phyloP scores from a whole-genome alignment of 2,888 invertebrate species.

The Baccha elongata region DNA sequence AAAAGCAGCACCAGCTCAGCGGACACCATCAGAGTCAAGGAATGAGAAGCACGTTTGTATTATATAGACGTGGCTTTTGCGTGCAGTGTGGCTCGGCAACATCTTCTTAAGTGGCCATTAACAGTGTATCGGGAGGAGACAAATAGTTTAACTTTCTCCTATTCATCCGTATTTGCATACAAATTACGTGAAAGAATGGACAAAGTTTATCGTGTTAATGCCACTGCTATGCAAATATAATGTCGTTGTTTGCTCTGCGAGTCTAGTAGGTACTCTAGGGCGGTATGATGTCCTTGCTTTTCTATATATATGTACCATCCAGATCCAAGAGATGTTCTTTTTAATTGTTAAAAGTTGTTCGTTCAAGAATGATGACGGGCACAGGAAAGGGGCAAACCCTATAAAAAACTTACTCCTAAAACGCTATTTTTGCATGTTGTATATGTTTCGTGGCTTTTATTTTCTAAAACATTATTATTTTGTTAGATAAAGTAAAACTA shows the following conservation, averaged over 20 bases:
- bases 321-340: slow-evolving; percentile 50
- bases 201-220: slow-evolving; percentile 74
- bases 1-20: slow-evolving; percentile 16
- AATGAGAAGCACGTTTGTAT: slow-evolving; percentile 25
- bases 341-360: slow-evolving; percentile 71
- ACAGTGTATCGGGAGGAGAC: slow-evolving; percentile 73
- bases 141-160: slow-evolving; percentile 73
- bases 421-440: slow-evolving; percentile 16
- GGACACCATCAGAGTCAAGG: slow-evolving; percentile 17
- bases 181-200: slow-evolving; percentile 74
- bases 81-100: slow-evolving; percentile 68
- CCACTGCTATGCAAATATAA: slow-evolving; percentile 71
- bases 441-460: slow-evolving; percentile 31
- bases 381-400: background rate
- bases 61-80: slow-evolving; percentile 68
- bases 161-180: slow-evolving; percentile 73
- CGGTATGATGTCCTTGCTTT: slow-evolving; percentile 22
- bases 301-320: slow-evolving; percentile 4
- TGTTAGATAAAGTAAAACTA: slow-evolving; percentile 14
- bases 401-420: slow-evolving; percentile 31
- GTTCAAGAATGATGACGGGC: slow-evolving; percentile 31
- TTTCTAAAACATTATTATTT: slow-evolving; percentile 39
- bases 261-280: background rate
- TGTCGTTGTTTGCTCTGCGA: slow-evolving; percentile 47
- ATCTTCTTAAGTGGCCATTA: slow-evolving; percentile 73